phyloP scores from a whole-genome alignment of 2,797 vertebrate species.

The Mionectes olivaceus region DNA sequence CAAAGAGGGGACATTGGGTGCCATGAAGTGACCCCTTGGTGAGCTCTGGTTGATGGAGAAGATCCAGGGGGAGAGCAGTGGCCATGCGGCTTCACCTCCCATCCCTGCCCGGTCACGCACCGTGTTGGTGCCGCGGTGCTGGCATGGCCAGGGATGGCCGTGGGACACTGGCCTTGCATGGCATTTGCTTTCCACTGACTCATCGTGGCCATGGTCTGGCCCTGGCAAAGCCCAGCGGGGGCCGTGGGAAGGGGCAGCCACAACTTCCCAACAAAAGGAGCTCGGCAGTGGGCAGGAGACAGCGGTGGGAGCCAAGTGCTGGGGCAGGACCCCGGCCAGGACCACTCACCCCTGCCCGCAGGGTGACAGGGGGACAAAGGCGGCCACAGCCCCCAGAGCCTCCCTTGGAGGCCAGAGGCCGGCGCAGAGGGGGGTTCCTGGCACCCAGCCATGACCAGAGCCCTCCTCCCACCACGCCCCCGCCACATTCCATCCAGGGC shows the following conservation, averaged over 20 bases:
- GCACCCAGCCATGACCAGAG: neutral
- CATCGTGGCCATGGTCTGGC: rapidly evolving
- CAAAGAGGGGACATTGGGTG: rapidly evolving
- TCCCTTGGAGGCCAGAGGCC: neutral
- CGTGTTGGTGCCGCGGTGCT: neutral
- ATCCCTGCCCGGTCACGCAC: neutral
- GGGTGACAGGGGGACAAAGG: neutral
- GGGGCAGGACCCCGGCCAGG: neutral
- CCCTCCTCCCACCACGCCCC: neutral
- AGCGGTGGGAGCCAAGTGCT: rapidly evolving
- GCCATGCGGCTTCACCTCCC: neutral
- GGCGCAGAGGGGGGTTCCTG: rapidly evolving
- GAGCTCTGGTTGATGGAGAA: neutral
- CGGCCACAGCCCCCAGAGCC: neutral
- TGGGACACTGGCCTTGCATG: neutral
- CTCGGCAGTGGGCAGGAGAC: constrained; percentile 65
- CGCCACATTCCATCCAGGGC: constrained; percentile 4
- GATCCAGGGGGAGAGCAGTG: neutral
- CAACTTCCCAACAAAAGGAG: constrained; percentile 76
- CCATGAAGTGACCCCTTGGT: neutral
- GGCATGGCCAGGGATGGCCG: neutral
- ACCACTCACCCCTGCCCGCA: rapidly evolving
- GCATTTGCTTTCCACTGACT: neutral
- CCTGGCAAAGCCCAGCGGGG: neutral
- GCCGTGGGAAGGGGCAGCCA: constrained; percentile 68